Percentiles rank a stretch among this genome's conserved stretches.
phyloP scores from a whole-genome alignment of 2,797 vertebrate species.

The Buceros bicornis region DNA sequence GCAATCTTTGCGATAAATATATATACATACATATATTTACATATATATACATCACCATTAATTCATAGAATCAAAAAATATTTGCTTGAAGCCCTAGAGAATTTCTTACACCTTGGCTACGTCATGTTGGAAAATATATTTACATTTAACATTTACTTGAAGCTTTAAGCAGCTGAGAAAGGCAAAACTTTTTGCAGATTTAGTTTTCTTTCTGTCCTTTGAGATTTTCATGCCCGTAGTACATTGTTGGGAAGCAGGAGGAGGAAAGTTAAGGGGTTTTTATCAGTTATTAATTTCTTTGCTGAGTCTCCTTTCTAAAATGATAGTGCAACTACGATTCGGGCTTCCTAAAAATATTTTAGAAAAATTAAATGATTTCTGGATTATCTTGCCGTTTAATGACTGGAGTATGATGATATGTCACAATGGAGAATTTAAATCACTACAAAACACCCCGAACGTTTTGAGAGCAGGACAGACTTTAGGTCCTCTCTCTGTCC shows the following conservation, averaged over 20 bases:
- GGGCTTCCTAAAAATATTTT: background rate
- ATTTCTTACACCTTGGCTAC: background rate
- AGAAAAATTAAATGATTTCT: background rate
- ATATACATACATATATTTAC: no score
- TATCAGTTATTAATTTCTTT: background rate
- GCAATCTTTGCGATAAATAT: background rate
- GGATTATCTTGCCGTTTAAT: background rate
- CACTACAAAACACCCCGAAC: background rate
- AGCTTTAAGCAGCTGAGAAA: background rate
- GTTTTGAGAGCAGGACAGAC: background rate
- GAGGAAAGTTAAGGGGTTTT: background rate
- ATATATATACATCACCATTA: background rate
- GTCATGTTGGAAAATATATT: background rate
- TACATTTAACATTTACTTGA: constrained; percentile 7
- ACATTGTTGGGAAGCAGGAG: background rate
- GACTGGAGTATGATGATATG: background rate
- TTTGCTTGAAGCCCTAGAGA: constrained; percentile 1
- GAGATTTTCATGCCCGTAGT: background rate
- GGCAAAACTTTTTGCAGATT: background rate
- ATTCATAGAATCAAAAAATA: background rate
- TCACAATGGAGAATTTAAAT: background rate
- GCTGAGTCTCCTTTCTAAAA: background rate
- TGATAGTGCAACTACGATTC: background rate
- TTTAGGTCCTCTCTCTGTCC: background rate
- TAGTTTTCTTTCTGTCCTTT: background rate